Conservation (phyloP, 2,113 vertebrate genomes). For the Protomyctophum bolini region DNA sequence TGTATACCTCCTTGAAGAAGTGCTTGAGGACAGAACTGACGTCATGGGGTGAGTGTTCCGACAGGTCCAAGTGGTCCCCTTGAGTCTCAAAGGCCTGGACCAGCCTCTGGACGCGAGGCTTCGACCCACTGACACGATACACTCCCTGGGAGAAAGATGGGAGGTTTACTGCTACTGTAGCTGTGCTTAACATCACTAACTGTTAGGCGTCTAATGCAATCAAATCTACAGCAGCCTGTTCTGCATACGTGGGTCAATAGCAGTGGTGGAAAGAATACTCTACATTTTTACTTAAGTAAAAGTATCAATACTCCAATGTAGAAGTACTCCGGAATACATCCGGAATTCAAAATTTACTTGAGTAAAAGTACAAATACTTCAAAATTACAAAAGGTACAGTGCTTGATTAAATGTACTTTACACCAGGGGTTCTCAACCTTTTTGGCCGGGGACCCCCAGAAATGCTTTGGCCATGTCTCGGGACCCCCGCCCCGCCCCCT, state of each 20-base stretch:
- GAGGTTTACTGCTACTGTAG: not conserved
- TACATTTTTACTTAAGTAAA: too few relatives aligned
- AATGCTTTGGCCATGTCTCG: too few relatives aligned
- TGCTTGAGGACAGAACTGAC: slow-evolving; percentile 89
- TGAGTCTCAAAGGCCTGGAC: slow-evolving; percentile 90
- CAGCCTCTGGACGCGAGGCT: slow-evolving; percentile 87
- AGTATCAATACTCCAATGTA: too few relatives aligned
- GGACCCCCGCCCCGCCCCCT: too few relatives aligned
- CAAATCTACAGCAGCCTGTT: not conserved
- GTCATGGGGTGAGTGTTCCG: slow-evolving; percentile 89
- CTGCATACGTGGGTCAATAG: not conserved
- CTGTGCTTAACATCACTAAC: not conserved
- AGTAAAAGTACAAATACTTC: too few relatives aligned
- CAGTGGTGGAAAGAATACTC: too few relatives aligned
- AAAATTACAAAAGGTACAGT: too few relatives aligned
- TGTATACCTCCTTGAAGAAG: slow-evolving; percentile 90
- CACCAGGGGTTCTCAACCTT: too few relatives aligned
- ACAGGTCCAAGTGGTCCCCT: slow-evolving; percentile 86
- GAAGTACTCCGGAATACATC: too few relatives aligned
- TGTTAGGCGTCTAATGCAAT: not conserved
- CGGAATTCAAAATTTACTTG: too few relatives aligned
- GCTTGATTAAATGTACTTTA: too few relatives aligned
- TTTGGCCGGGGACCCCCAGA: too few relatives aligned
- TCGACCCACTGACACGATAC: slow-evolving; percentile 91
- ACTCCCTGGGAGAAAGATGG: slow-evolving; percentile 80